Evolutionary conservation across 2,888 invertebrate genomes (phyloP).

Genomic region (Cantharis flavilabris): DNA sequence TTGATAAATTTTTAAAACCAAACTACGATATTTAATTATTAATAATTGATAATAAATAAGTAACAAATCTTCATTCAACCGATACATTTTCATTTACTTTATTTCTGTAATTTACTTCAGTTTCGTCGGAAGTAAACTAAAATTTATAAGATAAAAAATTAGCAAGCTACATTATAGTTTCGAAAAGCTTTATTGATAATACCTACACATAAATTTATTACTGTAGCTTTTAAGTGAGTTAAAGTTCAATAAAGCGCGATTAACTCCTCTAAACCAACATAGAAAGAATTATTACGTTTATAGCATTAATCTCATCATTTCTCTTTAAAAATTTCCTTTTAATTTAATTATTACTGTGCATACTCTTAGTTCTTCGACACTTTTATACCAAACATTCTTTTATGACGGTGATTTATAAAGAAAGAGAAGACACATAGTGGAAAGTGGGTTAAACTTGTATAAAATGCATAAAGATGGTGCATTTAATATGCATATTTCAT

Average conservation of each 20-base stretch:
- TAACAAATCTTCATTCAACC: no score
- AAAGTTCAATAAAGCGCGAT: neutral
- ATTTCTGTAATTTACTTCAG: no score
- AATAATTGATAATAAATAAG: no score
- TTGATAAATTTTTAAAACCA: neutral
- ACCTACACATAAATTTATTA: neutral
- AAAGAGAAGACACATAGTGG: neutral
- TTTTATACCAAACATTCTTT: neutral
- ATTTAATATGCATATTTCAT: neutral
- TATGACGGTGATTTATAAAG: neutral
- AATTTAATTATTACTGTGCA: neutral
- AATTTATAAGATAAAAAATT: neutral
- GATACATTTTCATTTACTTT: no score
- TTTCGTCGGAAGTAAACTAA: no score
- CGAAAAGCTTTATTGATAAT: neutral
- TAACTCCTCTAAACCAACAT: neutral
- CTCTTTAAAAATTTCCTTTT: no score
- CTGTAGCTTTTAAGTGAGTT: neutral
- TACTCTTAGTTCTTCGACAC: neutral
- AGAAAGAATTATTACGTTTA: neutral
- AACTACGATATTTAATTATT: no score
- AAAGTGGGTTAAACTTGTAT: neutral
- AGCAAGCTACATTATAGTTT: neutral
- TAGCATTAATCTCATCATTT: neutral
- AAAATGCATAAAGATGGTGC: neutral